Percentiles rank a stretch among this genome's conserved stretches.
Conservation (phyloP, 2,113 vertebrate species). For the Alectura lathami region DNA sequence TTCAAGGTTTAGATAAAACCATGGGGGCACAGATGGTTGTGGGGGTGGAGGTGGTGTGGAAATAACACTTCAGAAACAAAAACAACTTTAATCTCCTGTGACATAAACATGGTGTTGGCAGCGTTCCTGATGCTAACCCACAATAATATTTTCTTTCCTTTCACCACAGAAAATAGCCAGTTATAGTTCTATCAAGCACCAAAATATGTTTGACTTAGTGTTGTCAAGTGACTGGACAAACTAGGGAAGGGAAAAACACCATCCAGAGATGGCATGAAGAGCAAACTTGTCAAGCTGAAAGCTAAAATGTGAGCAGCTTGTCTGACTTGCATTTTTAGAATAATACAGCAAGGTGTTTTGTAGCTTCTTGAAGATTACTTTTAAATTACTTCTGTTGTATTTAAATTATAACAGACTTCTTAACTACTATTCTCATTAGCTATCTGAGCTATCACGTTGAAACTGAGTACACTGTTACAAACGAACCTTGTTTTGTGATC, state of each 20-base stretch:
- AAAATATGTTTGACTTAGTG: constrained; percentile 35
- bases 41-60: constrained; percentile 49
- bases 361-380: constrained; percentile 20
- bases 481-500: neutral
- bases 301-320: constrained; percentile 60
- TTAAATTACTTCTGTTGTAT: neutral
- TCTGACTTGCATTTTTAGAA: constrained; percentile 58
- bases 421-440: neutral
- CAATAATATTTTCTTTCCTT: constrained; percentile 48
- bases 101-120: constrained; percentile 58
- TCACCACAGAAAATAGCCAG: constrained; percentile 17
- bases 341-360: neutral
- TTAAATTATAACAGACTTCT: neutral
- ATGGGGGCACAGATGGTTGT: constrained; percentile 23
- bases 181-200: constrained; percentile 4
- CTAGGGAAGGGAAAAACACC: constrained; percentile 8
- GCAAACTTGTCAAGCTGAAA: constrained; percentile 15
- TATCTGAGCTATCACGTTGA: neutral
- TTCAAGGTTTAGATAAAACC: constrained; percentile 22
- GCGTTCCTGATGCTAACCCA: constrained; percentile 37
- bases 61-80: constrained; percentile 58
- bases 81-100: constrained; percentile 59
- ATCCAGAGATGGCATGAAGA: constrained; percentile 19
- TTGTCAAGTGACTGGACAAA: constrained; percentile 38
- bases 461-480: neutral